phyloP scores from a whole-genome alignment of 2,797 vertebrate genomes.

The Enteromius viviparus region DNA sequence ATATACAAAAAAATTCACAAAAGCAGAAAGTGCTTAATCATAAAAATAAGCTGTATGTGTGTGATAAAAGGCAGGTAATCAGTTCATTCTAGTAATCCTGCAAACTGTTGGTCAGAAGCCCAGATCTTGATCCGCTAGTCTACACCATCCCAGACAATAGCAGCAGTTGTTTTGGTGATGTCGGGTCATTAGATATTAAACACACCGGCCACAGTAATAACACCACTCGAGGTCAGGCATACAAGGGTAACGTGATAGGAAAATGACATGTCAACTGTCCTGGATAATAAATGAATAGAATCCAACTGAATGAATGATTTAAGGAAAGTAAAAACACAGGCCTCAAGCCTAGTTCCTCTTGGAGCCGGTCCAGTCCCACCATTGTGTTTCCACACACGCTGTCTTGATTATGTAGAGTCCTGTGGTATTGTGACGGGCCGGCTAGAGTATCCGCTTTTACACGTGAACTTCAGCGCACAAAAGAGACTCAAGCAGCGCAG shows the following conservation, averaged over 20 bases:
- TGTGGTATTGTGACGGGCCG: slow-evolving; percentile 7
- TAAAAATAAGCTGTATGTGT: neutral
- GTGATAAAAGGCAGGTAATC: neutral
- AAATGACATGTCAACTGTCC: neutral
- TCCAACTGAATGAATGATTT: slow-evolving; percentile 15
- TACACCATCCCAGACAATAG: neutral
- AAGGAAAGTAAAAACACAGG: slow-evolving; percentile 24
- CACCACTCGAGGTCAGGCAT: neutral
- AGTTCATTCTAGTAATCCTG: neutral
- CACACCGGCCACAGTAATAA: neutral
- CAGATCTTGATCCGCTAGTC: neutral
- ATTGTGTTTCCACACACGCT: slow-evolving; percentile 14
- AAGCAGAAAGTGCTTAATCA: neutral
- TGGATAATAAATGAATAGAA: neutral
- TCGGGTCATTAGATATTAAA: slow-evolving; percentile 8
- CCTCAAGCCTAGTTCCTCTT: slow-evolving; percentile 6
- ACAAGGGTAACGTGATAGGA: neutral
- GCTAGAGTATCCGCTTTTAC: slow-evolving; percentile 20
- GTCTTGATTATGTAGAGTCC: neutral
- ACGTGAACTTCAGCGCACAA: neutral
- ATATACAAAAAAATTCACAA: no score
- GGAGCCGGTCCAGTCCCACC: neutral
- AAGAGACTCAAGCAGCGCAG: slow-evolving; percentile 4
- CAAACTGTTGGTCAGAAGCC: neutral
- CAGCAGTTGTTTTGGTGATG: neutral